These are phyloP conservation scores for Adelosebastes latens DNA, from an alignment of 2,797 vertebrate species.

Conservation along the genomic window DNA sequence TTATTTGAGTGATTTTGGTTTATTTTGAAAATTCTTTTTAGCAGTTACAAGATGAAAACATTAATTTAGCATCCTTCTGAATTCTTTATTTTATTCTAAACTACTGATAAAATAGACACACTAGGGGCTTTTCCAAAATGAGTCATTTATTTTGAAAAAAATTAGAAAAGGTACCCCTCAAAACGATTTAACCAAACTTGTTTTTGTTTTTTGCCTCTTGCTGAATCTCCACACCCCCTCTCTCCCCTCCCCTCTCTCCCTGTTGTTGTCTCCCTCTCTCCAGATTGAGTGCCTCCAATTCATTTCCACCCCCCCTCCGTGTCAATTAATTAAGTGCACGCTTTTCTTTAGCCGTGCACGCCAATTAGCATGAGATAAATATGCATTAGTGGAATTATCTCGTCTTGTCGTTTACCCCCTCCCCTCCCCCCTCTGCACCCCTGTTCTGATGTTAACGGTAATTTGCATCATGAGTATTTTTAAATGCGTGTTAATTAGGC, in stretches of 20 bases:
- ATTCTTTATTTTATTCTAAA: not conserved
- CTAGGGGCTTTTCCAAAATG: not conserved
- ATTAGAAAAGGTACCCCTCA: not conserved
- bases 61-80: not conserved
- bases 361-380: slow-evolving; percentile 86
- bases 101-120: not conserved
- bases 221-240: not conserved
- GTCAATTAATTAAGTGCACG: slow-evolving; percentile 85
- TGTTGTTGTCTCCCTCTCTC: slow-evolving; percentile 61
- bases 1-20: not conserved
- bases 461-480: slow-evolving; percentile 82
- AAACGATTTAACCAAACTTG: not conserved
- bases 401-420: slow-evolving; percentile 67
- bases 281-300: slow-evolving; percentile 76
- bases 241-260: not conserved
- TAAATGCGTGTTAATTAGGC: slow-evolving; percentile 82
- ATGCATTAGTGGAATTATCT: slow-evolving; percentile 82
- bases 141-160: not conserved
- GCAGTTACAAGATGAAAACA: not conserved
- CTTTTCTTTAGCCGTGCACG: slow-evolving; percentile 81
- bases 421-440: slow-evolving; percentile 18
- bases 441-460: slow-evolving; percentile 70
- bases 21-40: not conserved
- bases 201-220: slow-evolving; percentile 32
- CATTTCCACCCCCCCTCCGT: slow-evolving; percentile 72